phyloP scores from a whole-genome alignment of 2,888 invertebrate species.

The Notodonta ziczac region DNA sequence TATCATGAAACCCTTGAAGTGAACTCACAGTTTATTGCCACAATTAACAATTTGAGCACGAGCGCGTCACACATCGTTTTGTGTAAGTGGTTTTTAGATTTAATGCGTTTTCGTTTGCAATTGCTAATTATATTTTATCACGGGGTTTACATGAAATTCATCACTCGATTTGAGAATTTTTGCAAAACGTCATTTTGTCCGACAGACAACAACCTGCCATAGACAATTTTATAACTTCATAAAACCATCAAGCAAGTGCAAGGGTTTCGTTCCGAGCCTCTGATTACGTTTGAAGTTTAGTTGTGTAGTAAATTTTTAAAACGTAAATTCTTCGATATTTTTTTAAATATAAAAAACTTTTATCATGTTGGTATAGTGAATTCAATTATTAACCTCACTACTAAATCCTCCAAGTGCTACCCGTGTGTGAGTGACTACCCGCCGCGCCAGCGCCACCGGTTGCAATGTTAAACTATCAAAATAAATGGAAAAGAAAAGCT shows the following conservation, averaged over 20 bases:
- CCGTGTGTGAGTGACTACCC: too few species aligned
- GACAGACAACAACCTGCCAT: constrained; percentile 48
- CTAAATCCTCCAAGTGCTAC: too few species aligned
- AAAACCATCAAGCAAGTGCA: not conserved
- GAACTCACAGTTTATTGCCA: constrained; percentile 63
- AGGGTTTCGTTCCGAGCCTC: too few species aligned
- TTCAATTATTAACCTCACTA: too few species aligned
- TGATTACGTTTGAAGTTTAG: too few species aligned
- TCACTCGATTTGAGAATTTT: constrained; percentile 45
- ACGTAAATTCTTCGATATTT: too few species aligned
- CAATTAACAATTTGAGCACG: constrained; percentile 44
- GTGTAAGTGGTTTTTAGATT: constrained; percentile 35
- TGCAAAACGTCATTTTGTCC: constrained; percentile 55
- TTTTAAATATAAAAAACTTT: too few species aligned
- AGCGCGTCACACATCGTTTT: constrained; percentile 46
- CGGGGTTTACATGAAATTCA: constrained; percentile 38
- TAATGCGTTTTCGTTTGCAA: constrained; percentile 41
- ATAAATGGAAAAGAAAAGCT: too few species aligned
- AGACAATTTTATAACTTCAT: constrained; percentile 27
- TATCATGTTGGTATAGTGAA: too few species aligned
- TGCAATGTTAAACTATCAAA: too few species aligned
- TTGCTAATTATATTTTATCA: constrained; percentile 23
- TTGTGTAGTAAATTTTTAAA: too few species aligned
- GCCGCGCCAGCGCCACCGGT: too few species aligned
- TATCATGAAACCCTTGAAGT: constrained; percentile 66